Base-by-base conservation (phyloP, 2,888 invertebrate genomes). In the Biston betularia region DNA sequence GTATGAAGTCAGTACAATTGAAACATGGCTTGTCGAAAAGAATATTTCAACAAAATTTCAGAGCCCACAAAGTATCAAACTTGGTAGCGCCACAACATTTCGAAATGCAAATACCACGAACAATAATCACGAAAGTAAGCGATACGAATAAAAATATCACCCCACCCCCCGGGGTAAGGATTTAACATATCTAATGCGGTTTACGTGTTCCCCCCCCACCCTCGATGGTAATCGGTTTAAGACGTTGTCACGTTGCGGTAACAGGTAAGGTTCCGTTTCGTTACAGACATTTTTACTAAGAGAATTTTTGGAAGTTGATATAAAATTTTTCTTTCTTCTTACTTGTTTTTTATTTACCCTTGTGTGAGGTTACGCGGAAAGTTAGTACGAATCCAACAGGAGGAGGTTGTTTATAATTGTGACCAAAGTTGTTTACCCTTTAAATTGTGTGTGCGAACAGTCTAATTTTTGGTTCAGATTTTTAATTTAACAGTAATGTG, bases 131-230 rank as follows among this genome's bases (percentile, higher is more conserved):
- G 83, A 90, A 90, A 89, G 92, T 92, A 92, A 93, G 90, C 88
- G 93, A 92, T 93, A 93, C 92, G 92, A 88, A 92, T 92, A 91
- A 92, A 92, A 92, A 91, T 90, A 88, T 84, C 88, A 80, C 84
- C 74, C 77, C 77, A 77, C 82, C 81, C 86, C 86, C 81, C 74
- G 77, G 88, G 87, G 81, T 83, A 79, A 82, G 79, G 89, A 89
- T 92, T 93, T 93, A 92, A 92, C 93, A 92, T 92, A 92, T 83
- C 90, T 93, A 93, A 93, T 93, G 93, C 92, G 92, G 87, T 93
- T 93, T 93, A 86, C 93, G 92, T 93, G 93, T 93, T 59, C 54
- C 65, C 49, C 48, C 62, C 11, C 63, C 61, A 38, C 79, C 81
- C 85, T 85, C 80, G 84, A 81, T 84, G 77, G 88, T 92, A 92